Conservation (phyloP, 1,140 invertebrate genomes). For the Wasmannia auropunctata region DNA sequence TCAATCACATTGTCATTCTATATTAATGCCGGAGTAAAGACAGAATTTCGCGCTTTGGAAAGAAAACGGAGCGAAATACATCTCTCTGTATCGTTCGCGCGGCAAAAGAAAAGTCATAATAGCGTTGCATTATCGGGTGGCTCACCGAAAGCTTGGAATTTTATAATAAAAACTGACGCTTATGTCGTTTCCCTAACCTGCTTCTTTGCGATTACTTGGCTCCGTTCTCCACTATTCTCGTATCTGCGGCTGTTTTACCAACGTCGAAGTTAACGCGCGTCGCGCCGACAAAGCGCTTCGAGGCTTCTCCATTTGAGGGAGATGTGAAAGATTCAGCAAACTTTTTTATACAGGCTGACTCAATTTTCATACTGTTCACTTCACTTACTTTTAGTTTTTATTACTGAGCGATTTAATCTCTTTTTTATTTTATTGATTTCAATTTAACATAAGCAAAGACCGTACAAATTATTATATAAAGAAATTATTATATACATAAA, state of each 20-base stretch:
- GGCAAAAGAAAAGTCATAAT: background rate
- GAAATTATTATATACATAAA: background rate
- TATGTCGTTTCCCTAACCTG: constrained; percentile 10
- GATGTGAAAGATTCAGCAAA: background rate
- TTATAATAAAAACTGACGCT: background rate
- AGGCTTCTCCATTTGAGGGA: background rate
- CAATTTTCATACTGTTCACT: background rate
- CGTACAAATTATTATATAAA: background rate
- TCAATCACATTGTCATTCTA: background rate
- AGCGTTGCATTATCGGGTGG: background rate
- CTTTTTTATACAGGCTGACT: background rate
- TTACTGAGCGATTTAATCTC: background rate
- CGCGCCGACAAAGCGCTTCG: background rate
- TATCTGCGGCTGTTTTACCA: constrained; percentile 43
- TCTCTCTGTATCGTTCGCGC: background rate
- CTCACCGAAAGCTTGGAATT: background rate
- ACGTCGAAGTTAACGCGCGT: background rate
- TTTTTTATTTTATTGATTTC: background rate
- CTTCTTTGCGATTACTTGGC: background rate
- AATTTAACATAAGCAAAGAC: background rate
- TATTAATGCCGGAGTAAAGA: background rate
- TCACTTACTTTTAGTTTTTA: background rate
- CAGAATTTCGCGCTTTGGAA: background rate
- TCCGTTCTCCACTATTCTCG: background rate
- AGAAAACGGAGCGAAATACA: background rate